Evolutionary conservation across 2,888 invertebrate species (phyloP).

Genomic region (Euzophera pinguis): DNA sequence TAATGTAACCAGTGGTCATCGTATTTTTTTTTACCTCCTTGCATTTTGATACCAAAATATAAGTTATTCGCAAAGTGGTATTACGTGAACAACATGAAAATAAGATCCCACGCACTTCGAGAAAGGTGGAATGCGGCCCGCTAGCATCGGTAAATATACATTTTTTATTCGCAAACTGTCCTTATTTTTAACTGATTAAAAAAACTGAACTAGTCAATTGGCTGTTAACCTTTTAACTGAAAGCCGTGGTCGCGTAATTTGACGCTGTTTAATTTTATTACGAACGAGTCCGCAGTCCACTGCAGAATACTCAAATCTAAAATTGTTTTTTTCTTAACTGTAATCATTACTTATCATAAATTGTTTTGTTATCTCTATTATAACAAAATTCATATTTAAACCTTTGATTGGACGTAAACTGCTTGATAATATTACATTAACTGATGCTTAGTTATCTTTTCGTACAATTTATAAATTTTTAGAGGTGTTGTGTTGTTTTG

Average conservation of each 20-base stretch:
- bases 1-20: slow-evolving; percentile 75
- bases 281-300: slow-evolving; percentile 58
- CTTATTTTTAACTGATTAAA: slow-evolving; percentile 79
- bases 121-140: slow-evolving; percentile 75
- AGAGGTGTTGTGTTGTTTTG: slow-evolving; percentile 10
- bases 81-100: slow-evolving; percentile 80
- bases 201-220: slow-evolving; percentile 80
- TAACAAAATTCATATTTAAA: slow-evolving; percentile 67
- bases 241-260: slow-evolving; percentile 78
- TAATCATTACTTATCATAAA: slow-evolving; percentile 68
- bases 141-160: slow-evolving; percentile 69
- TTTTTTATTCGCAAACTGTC: slow-evolving; percentile 44
- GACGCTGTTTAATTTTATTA: slow-evolving; percentile 80
- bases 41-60: slow-evolving; percentile 79
- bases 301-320: slow-evolving; percentile 49
- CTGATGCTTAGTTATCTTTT: slow-evolving; percentile 21
- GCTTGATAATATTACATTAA: slow-evolving; percentile 48
- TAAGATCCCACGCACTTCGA: slow-evolving; percentile 74
- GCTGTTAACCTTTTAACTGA: slow-evolving; percentile 80
- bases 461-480: slow-evolving; percentile 14
- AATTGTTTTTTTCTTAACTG: slow-evolving; percentile 41
- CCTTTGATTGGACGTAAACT: slow-evolving; percentile 71
- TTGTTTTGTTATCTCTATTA: slow-evolving; percentile 70
- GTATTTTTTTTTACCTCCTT: slow-evolving; percentile 76
- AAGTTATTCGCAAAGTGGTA: slow-evolving; percentile 74